A percentile compares a stretch with the other conserved stretches of the same genome.
Evolutionary conservation across 1,140 invertebrate species (phyloP).

Genomic region (Hycleus cichorii): DNA sequence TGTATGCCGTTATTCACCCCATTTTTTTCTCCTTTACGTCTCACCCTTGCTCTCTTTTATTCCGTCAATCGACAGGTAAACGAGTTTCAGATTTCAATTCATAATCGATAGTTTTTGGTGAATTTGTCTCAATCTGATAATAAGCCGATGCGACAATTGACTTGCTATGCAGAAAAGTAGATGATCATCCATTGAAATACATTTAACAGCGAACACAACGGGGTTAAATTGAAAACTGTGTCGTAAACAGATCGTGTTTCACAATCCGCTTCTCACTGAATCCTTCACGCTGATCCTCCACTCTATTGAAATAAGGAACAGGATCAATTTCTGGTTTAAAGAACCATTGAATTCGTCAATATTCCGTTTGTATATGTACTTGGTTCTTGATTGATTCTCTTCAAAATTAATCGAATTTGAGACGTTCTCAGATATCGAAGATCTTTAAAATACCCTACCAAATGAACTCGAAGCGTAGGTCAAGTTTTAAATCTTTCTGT

Average conservation of each 20-base stretch:
- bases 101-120: background rate
- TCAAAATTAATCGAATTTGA: too few relatives aligned
- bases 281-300: conserved; percentile 14
- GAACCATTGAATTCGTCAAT: conserved; percentile 26
- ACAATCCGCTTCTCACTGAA: conserved; percentile 24
- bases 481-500: too few relatives aligned
- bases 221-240: conserved; percentile 27
- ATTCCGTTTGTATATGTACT: conserved; percentile 9
- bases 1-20: background rate
- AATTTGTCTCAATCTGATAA: background rate
- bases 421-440: too few relatives aligned
- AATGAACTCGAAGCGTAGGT: too few relatives aligned
- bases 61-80: too few relatives aligned
- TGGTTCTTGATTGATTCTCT: too few relatives aligned
- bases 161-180: too few relatives aligned
- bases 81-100: background rate
- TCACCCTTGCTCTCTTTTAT: too few relatives aligned
- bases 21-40: background rate
- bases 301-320: conserved; percentile 11
- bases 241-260: conserved; percentile 35
- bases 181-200: too few relatives aligned
- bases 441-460: too few relatives aligned
- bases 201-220: too few relatives aligned
- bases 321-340: conserved; percentile 28
- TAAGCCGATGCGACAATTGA: background rate